Conservation (phyloP, 1,140 invertebrate genomes). For the Bombus turneri region DNA sequence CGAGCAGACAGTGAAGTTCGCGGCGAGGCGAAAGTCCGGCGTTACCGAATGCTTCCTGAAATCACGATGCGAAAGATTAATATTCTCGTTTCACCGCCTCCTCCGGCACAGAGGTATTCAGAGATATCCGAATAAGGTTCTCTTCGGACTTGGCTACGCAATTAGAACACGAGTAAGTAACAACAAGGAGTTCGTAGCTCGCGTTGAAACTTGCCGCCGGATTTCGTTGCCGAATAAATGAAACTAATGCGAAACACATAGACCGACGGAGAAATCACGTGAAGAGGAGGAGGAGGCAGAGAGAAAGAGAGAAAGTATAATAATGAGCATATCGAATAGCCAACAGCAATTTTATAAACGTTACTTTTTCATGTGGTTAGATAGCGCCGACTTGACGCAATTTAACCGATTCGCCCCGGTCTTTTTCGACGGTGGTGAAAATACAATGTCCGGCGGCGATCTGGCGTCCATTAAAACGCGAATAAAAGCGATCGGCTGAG, state of each 20-base stretch:
- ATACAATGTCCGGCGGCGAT: background rate
- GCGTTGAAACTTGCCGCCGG: background rate
- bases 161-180: constrained; percentile 39
- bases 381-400: background rate
- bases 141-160: constrained; percentile 26
- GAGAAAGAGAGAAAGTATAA: no score
- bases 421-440: background rate
- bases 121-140: constrained; percentile 9
- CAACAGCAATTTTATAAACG: constrained; percentile 2
- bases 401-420: background rate
- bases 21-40: background rate
- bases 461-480: background rate
- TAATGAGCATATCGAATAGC: background rate
- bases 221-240: constrained; percentile 21
- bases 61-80: constrained; percentile 44
- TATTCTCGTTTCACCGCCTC: constrained; percentile 38
- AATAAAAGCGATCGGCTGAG: background rate
- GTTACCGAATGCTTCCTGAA: constrained; percentile 35
- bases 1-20: background rate
- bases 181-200: constrained; percentile 5
- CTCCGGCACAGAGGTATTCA: constrained; percentile 5
- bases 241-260: constrained; percentile 1
- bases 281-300: background rate
- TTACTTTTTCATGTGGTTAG: background rate
- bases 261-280: background rate